These are phyloP conservation scores for Lophotriccus pileatus DNA, from an alignment of 2,797 vertebrate genomes.

Conservation along the genomic window DNA sequence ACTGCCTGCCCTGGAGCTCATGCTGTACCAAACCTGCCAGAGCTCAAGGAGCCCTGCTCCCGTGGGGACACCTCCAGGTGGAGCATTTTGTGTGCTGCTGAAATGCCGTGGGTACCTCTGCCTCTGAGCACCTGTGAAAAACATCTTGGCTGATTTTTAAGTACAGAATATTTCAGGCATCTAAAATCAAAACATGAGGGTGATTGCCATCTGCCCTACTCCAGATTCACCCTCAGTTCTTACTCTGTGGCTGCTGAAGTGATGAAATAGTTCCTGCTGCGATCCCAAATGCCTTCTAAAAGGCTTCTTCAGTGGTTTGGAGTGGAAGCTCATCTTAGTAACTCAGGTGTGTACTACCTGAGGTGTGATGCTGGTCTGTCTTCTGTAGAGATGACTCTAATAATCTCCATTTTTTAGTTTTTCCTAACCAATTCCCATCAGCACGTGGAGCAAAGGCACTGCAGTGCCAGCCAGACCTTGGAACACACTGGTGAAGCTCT, in stretches of 20 bases:
- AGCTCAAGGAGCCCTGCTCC: not conserved
- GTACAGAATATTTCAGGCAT: not conserved
- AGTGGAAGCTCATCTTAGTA: not conserved
- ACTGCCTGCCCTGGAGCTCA: not conserved
- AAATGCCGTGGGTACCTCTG: not conserved
- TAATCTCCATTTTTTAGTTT: not conserved
- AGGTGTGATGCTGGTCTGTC: not conserved
- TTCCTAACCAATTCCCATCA: not conserved
- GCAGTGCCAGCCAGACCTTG: not conserved
- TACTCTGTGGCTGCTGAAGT: not conserved
- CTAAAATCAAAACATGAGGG: not conserved
- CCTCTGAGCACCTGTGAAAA: not conserved
- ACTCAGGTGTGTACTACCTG: not conserved
- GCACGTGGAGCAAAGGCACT: not conserved
- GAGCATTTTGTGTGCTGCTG: not conserved
- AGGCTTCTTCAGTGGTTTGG: not conserved
- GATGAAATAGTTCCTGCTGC: not conserved
- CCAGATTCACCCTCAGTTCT: not conserved
- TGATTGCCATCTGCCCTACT: not conserved
- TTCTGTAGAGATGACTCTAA: not conserved
- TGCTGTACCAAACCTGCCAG: not conserved
- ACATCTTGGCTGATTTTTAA: not conserved
- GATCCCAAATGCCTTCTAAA: not conserved
- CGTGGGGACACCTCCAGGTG: not conserved
- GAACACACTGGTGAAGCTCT: not conserved